Base-by-base conservation (phyloP, 1,140 invertebrate genomes). In the Liolophura sinensis region DNA sequence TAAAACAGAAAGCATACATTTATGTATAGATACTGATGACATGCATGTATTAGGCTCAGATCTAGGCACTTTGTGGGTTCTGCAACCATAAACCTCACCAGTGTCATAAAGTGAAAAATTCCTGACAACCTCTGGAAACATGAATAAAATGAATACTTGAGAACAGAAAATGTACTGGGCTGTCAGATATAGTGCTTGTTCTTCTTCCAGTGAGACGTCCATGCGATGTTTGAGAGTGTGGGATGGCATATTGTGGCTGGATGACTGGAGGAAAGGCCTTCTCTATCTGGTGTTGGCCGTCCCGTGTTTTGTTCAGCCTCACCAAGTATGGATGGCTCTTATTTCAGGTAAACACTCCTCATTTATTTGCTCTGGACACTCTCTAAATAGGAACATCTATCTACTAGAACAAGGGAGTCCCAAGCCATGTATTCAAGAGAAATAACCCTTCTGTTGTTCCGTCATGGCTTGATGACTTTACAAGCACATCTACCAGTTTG, bases 271-370 rank as follows among this genome's bases (percentile, higher is more conserved):
- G 68, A 84, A 84, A 72, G 82, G 84, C 49, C 73, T 88, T 55
- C 76, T 88, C 64, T 88, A 88, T 71, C 65, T 85, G 27, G 71
- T 82, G 15, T 71, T 87, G 49, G 82, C 86, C 48, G 76, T 82
- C n/a, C 72, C 86, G 50, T 79, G 87, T 69, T 86, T 86, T 74
- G 81, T 87, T 72, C 82, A 83, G 72, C 86, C 87, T n/a, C 75
- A 86, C 62, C 49, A 67, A n/a, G 70, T 75, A 24, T 63, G 72
- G 66, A 50, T 77, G 50, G 75, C 61, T 22, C 64, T 73, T 22
- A 67, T 73, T 52, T 67, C 71, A 72, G 75, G 75, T 75, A 65
- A 65, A 16, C 14, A 47, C 16, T 47, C 31, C 31, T 40, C 9
- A 9, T 24, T 46, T 18, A 46, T 24, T 25, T 25, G 11, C 18